These are phyloP conservation scores for Polydrusus pterygomalis DNA, from an alignment of 2,888 invertebrate genomes.

Conservation along the genomic window DNA sequence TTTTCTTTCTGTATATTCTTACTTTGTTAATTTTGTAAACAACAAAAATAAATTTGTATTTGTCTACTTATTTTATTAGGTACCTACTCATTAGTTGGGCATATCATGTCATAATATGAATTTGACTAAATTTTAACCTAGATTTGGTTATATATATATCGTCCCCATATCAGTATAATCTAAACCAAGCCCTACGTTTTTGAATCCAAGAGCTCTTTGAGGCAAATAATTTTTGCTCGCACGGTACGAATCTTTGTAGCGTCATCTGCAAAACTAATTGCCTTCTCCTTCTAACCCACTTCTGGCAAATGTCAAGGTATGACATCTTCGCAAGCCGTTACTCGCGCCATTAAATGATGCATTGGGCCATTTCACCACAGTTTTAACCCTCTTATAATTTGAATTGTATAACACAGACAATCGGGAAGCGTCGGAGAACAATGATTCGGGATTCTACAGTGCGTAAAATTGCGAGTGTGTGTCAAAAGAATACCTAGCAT, in stretches of 20 bases:
- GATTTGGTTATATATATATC: no score
- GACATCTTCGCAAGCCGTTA: constrained; percentile 57
- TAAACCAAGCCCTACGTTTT: no score
- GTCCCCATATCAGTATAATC: no score
- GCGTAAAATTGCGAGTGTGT: constrained; percentile 63
- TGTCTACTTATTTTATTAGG: no score
- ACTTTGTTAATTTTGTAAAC: no score
- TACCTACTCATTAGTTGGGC: no score
- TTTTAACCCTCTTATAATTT: constrained; percentile 48
- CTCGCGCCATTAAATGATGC: constrained; percentile 52
- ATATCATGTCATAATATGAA: no score
- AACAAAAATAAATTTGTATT: no score
- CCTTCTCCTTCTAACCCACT: constrained; percentile 54
- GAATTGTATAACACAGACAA: constrained; percentile 52
- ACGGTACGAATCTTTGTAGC: not conserved
- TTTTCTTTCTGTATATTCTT: no score
- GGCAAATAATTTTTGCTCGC: no score
- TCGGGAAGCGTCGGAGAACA: constrained; percentile 54
- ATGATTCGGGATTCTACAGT: constrained; percentile 57
- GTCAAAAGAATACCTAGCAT: constrained; percentile 58
- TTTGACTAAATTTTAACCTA: no score
- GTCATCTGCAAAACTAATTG: constrained; percentile 58
- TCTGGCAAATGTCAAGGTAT: constrained; percentile 49
- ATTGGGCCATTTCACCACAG: constrained; percentile 51
- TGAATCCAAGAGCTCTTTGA: no score